Percentiles rank a stretch among this genome's conserved stretches.
phyloP scores from a whole-genome alignment of 2,797 vertebrate genomes.

The Semotilus atromaculatus region DNA sequence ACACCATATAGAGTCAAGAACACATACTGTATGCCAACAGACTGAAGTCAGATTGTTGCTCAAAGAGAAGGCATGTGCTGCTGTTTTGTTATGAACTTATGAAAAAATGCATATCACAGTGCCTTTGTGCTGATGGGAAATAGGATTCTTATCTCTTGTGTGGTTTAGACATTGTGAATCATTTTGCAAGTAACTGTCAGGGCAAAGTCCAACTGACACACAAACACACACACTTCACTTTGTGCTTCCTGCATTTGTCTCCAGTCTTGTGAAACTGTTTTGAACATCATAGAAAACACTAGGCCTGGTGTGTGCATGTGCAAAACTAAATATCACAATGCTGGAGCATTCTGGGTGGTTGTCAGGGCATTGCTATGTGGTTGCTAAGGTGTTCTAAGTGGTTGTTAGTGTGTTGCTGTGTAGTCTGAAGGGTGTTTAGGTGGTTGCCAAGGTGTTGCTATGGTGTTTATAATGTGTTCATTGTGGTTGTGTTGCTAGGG shows the following conservation, averaged over 20 bases:
- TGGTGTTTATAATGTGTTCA: background rate
- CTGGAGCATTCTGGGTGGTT: background rate
- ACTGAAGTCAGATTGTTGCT: background rate
- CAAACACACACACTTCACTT: slow-evolving; percentile 18
- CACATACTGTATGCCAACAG: background rate
- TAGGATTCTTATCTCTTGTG: slow-evolving; percentile 41
- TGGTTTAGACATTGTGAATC: slow-evolving; percentile 44
- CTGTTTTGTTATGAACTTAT: background rate
- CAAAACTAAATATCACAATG: background rate
- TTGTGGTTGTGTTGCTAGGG: background rate
- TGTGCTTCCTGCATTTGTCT: slow-evolving; percentile 31
- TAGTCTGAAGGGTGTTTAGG: background rate
- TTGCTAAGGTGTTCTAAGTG: background rate
- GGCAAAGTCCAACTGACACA: slow-evolving; percentile 47
- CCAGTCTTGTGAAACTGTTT: slow-evolving; percentile 3
- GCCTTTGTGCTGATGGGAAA: slow-evolving; percentile 8
- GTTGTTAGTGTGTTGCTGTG: background rate
- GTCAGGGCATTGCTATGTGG: too few relatives aligned
- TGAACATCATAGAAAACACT: slow-evolving; percentile 2
- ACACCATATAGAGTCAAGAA: background rate
- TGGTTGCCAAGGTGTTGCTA: background rate
- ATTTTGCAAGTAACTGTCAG: slow-evolving; percentile 43
- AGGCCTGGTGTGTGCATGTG: background rate
- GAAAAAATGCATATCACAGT: background rate
- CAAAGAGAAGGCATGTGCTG: background rate